Base-by-base conservation (phyloP, 2,797 vertebrate genomes). In the Tokudaia muenninki region DNA sequence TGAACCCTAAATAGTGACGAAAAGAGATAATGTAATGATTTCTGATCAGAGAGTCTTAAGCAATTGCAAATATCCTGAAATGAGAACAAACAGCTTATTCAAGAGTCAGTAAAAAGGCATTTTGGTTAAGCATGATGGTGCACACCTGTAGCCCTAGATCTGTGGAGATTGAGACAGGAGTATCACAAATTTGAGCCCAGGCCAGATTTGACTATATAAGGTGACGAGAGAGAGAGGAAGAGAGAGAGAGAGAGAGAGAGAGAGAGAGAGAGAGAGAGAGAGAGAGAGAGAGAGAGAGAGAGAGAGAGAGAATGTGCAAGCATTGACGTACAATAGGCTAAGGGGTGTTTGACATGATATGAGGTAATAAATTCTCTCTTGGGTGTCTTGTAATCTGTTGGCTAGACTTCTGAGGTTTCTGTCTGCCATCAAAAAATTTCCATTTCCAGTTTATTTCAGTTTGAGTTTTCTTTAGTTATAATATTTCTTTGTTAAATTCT, bases 1-100 rank as follows among this genome's bases (percentile, higher is more conserved):
- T 74, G 24, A 79, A 31, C 31, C 34, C 19, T 87, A 87, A 94
- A 63, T 83, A 65, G 63, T 82, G 57, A 84, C 12, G 17, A 63
- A 31, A 67, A 96, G n/a, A 3, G 9, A 67, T 37, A 44, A 90
- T 87, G 87, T 82, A 70, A 94, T 92, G 34, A 81, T 89, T 22
- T 89, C n/a, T 89, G 44, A 95, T 22, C 6, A 92, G 17, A 94
- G 14, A 6, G 75, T 87, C 74, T 6, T 57, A 92, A 81, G 29
- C 16, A 89, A 61, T 24, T 67, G 16, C 21, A 61, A 88, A 94
- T 94, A 80, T 8, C 21, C 41, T 80, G 89, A 79, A 4, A 9
- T 79, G 14, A 44, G 13, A 87, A 74, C 1, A 90, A 90, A 17
- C 4, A 44, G 24, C 11, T 92, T 87, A 7, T 55, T 95, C 65